Base-by-base conservation (phyloP, 2,888 invertebrate species). In the Plagodis dolabraria region DNA sequence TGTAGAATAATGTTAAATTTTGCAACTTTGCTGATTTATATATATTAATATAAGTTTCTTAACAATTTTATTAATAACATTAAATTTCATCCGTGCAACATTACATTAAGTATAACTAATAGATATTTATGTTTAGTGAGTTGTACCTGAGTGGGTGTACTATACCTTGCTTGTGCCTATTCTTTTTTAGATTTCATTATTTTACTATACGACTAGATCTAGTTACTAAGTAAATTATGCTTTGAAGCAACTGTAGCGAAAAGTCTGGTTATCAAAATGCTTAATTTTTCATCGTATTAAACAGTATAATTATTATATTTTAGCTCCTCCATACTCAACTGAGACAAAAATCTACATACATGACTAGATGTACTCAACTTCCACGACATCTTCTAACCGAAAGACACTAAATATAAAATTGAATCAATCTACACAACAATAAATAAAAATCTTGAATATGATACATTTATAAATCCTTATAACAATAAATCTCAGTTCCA, bases 251-350 rank as follows among this genome's bases (percentile, higher is more conserved):
- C 71, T 70, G 71, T 73, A 75, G 67, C 82, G 84, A 80, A 84
- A 85, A 83, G 81, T 80, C 67, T 79, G 70, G 63, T 75, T 80
- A 72, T 66, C 62, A 65, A 81, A 86, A 85, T 84, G 82, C 79
- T 72, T 65, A 59, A 45, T 57, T 49, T 42, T 35, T n/a, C 10
- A 59, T 65, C 47, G 45, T 51, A 50, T 65, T 12, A 44, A 46
- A 53, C 57, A 50, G 46, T 48, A 47, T 12, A 35, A 10, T 38
- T n/a, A 12, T 33, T 33, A 5, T n/a, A 33, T 34, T n/a, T 44
- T 4, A 34, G 6, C 48, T 10, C 10, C 38, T 22, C 35, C 35
- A 6, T 6, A 44, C 22, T n/a, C 43, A 40, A 35, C 47, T 51
- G 47, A 43, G 42, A 47, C 43, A 33, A 42, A 50, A 46, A 55